Evolutionary conservation across 2,113 vertebrate genomes (phyloP).

Genomic region (Oceanites oceanicus): DNA sequence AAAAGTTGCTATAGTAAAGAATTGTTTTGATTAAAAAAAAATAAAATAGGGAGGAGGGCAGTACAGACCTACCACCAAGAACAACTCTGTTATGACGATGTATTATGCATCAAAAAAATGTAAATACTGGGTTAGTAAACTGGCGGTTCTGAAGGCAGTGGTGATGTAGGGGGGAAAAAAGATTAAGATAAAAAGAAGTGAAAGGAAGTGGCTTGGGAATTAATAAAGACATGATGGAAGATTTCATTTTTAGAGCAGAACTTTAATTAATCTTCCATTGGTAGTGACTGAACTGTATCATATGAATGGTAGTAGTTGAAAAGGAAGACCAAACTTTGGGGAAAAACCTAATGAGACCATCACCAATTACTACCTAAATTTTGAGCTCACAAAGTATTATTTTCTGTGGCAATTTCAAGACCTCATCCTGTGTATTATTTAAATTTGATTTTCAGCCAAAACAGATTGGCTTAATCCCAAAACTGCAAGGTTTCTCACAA

Average conservation of each 20-base stretch:
- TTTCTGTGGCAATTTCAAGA: neutral
- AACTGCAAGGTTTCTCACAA: neutral
- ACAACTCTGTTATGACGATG: neutral
- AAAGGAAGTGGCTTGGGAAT: neutral
- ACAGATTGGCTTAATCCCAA: neutral
- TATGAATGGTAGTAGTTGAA: neutral
- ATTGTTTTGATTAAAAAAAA: constrained; percentile 8
- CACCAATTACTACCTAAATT: neutral
- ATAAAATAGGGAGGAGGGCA: neutral
- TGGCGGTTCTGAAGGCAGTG: neutral
- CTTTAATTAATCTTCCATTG: neutral
- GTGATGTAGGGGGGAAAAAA: neutral
- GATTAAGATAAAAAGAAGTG: neutral
- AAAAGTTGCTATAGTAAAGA: constrained; percentile 35
- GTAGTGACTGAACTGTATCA: neutral
- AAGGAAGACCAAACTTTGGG: neutral
- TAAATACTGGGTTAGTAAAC: neutral
- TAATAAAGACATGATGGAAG: neutral
- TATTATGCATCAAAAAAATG: neutral
- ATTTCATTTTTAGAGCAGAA: neutral
- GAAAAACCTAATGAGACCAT: neutral
- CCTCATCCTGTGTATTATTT: neutral
- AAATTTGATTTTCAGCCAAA: neutral
- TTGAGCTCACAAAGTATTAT: neutral
- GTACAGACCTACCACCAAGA: constrained; percentile 27